Evolutionary conservation across 2,888 invertebrate genomes (phyloP).

Genomic region (Tetragonisca angustula): DNA sequence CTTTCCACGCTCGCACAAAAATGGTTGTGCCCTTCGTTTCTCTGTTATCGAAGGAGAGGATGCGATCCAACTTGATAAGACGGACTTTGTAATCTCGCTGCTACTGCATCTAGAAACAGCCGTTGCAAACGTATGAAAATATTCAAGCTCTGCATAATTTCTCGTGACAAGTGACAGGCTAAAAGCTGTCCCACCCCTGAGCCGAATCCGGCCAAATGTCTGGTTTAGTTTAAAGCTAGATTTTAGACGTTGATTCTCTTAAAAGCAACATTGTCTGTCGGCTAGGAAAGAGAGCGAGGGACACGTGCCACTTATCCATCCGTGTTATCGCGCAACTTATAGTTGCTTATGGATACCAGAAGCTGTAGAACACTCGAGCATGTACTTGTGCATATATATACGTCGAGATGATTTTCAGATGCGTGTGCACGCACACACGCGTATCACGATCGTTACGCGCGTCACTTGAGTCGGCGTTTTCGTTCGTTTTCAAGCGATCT

Average conservation of each 20-base stretch:
- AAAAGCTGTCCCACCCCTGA: conserved; percentile 13
- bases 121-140: conserved; percentile 14
- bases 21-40: background rate
- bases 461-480: background rate
- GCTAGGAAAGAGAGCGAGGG: conserved; percentile 47
- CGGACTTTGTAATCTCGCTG: background rate
- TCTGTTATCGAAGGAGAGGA: background rate
- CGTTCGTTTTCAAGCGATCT: background rate
- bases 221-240: conserved; percentile 52
- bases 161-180: conserved; percentile 30
- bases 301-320: conserved; percentile 77
- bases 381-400: background rate
- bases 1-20: background rate
- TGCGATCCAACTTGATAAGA: background rate
- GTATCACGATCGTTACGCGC: background rate
- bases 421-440: background rate
- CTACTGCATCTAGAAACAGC: background rate
- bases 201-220: conserved; percentile 32
- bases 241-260: conserved; percentile 44
- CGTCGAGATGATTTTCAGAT: conserved; percentile 25
- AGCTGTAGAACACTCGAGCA: conserved; percentile 30
- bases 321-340: conserved; percentile 66
- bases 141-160: conserved; percentile 49
- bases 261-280: conserved; percentile 53
- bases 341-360: conserved; percentile 45